Conservation (phyloP, 2,888 invertebrate species). For the Hemaris fuciformis region DNA sequence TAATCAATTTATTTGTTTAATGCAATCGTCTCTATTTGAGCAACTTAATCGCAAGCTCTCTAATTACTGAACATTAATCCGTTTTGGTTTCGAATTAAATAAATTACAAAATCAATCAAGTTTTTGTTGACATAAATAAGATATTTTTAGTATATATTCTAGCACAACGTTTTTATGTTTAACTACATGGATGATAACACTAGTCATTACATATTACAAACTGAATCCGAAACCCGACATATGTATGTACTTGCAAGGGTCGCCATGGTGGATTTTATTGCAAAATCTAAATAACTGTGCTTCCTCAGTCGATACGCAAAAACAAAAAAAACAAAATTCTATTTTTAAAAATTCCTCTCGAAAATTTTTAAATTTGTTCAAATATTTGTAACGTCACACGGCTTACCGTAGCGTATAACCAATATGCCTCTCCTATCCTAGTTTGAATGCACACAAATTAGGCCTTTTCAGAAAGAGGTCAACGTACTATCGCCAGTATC, state of each 20-base stretch:
- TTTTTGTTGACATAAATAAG: too few relatives aligned
- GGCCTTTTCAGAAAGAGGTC: constrained; percentile 42
- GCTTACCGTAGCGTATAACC: constrained; percentile 20
- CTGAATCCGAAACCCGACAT: too few relatives aligned
- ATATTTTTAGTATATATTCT: not conserved
- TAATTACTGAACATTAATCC: not conserved
- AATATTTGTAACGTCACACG: not conserved
- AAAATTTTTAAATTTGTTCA: not conserved
- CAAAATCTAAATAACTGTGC: too few relatives aligned
- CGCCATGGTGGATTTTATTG: too few relatives aligned
- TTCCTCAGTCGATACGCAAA: too few relatives aligned
- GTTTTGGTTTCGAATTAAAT: not conserved
- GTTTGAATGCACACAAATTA: constrained; percentile 50
- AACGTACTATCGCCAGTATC: constrained; percentile 34
- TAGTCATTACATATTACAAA: too few relatives aligned
- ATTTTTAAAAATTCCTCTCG: too few relatives aligned
- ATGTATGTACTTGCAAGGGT: too few relatives aligned
- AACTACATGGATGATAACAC: too few relatives aligned
- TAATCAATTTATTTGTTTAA: not conserved
- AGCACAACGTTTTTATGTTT: not conserved
- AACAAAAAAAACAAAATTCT: too few relatives aligned
- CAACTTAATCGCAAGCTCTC: not conserved
- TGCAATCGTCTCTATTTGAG: not conserved
- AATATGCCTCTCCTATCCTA: constrained; percentile 15
- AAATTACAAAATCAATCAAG: not conserved